Base-by-base conservation (phyloP, 1,140 invertebrate species). In the Drosophila pectinifera region DNA sequence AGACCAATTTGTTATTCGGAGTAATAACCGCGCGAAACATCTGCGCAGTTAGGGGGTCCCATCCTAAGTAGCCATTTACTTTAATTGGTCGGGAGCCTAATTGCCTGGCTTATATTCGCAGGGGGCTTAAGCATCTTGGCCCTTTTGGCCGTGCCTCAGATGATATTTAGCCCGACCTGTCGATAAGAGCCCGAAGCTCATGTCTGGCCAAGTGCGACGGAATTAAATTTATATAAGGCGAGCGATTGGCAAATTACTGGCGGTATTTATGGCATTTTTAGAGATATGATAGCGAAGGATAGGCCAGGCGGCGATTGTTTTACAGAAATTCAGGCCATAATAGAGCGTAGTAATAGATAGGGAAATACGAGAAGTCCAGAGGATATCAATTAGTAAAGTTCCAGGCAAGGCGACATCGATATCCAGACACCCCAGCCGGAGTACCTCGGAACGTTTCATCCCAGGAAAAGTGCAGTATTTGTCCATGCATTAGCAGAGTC, bases 401-500 rank as follows among this genome's bases (percentile, higher is more conserved):
- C 14, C 31, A 22, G 18, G 6, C 18, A 36, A 5, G 16, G 4
- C 34, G 14, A 5, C 49, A 53, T 38, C 34, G 13, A 55, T 24
- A 24, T 26, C 20, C 20, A 14, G 13, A 7, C 20, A 45, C 20
- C 24, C 43, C 7, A 20, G 8, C 6, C 4, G 18, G 22, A 56
- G 18, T 36, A 13, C 48, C 7, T 24, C 22, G 57, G 20, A 58
- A 54, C 58, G 28, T n/a, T 39, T 62, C 18, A 24, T 59, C 36
- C 63, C 59, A 45, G 43, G 54, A 74, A 65, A 65, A 81, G 16
- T 82, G 85, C 85, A 81, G 61, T 90, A 80, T 90, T 90, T 90
- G 58, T 82, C 22, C 61, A 85, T 58, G 84, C 85, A 90, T 90
- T 90, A 90, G 72, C 78, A 76, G 49, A 63, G 85, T 90, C 72